Evolutionary conservation across 2,113 vertebrate species (phyloP), one percentile per base, ranked within the genome.

Genomic region (Hirundichthys speculiger): DNA sequence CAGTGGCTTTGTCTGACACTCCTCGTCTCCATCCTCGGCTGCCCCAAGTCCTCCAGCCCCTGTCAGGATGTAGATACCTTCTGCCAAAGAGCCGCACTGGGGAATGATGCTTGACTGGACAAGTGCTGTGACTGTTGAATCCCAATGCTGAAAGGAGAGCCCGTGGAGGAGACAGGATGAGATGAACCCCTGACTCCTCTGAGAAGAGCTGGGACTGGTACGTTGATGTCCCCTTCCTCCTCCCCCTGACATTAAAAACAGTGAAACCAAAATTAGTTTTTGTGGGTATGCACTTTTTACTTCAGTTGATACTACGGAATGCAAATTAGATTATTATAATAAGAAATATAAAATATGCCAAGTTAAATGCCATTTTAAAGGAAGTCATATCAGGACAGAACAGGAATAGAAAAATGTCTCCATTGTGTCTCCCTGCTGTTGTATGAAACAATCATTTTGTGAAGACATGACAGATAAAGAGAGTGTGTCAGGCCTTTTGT

Each of bases 21-120:
- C 70, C 7, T 75, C 12, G 2, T 59, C 73, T 75, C 64, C 83
- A 60, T 71, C 79, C 19, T 73, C 64, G 19, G 59, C 56, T 39
- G 46, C 39, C 48, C 56, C 15, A 0, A 80, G 63, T 38, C 54
- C 48, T 42, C 88, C 88, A 0, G 2, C 55, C 41, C 92, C 92
- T 0, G 62, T 90, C 60, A 93, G 80, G 71, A 92, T 68, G 42
- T 91, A 94, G 22, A 94, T 79, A 48, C 86, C 83, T 0, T 88
- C 86, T 10, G 67, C 78, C 56, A 59, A 25, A 49, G 86, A 42
- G 57, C 16, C 60, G 55, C 93, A 94, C 42, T n/a, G 56, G 14
- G 90, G 89, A 20, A 58, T 11, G 22, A 83, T 24, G 49, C 30
- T 83, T 25, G 82, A 79, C 58, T 60, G 69, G 41, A 93, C 61